Base-by-base conservation (phyloP, 2,113 vertebrate genomes). In the Microtus richardsoni region DNA sequence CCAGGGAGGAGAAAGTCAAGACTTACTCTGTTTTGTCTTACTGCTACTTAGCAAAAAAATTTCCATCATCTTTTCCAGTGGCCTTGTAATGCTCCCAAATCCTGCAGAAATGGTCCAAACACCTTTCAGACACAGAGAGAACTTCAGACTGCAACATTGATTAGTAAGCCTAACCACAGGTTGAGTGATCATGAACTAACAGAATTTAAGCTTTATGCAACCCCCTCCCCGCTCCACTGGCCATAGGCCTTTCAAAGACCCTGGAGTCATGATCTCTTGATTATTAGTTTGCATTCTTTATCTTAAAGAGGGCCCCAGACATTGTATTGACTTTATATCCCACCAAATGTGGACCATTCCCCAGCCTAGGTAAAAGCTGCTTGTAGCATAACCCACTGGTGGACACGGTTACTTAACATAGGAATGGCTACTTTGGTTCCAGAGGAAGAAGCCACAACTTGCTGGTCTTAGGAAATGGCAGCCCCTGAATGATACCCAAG, bases 41-140 rank as follows among this genome's bases (percentile, higher is more conserved):
- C 68, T 92, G 60, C 87, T 33, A 39, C 64, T 93, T 86, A 87
- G 88, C 54, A 89, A 96, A 94, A 92, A 88, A 66, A 22, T 52
- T 83, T n/a, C 41, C 16, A 66, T 44, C 30, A 58, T 47, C 24
- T 64, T 90, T n/a, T 58, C 77, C 75, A 49, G 16, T 88, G 70
- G 26, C 66, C 89, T 88, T 91, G 84, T 52, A 93, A 93, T 17
- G 28, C 70, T 58, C 73, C 12, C 91, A 47, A 88, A 84, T 84
- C 75, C 64, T 60, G 7, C 28, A 66, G 30, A 39, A 41, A 82
- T 80, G 58, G 12, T 28, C 84, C 62, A 88, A 79, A 64, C 33
- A 71, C 28, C 71, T 73, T n/a, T 11, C 4, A n/a, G 79, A 49
- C 79, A 12, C 12, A 75, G 62, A 78, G 58, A 66, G 84, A 77